Percentiles rank a stretch among this genome's conserved stretches.
Evolutionary conservation across 2,797 vertebrate species (phyloP).

Genomic region (Dermochelys coriacea): DNA sequence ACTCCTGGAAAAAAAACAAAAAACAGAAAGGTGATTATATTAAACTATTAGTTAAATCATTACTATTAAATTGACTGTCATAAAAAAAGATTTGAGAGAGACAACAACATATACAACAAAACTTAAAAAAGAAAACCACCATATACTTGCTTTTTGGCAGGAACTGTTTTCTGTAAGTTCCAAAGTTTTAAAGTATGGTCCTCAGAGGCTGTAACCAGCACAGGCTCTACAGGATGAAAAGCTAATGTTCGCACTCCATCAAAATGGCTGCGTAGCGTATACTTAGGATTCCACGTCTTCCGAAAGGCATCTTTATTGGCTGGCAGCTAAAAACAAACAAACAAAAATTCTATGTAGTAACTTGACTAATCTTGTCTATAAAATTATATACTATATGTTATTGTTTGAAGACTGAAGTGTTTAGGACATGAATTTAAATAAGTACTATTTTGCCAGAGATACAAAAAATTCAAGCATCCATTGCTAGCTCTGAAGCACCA

Average conservation of each 20-base stretch:
- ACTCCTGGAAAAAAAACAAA: conserved; percentile 87
- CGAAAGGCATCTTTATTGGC: conserved; percentile 97
- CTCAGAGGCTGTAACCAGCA: conserved; percentile 97
- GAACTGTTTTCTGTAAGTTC: conserved; percentile 99
- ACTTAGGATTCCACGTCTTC: conserved; percentile 99
- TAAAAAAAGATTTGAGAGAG: neutral
- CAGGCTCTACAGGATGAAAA: conserved; percentile 98
- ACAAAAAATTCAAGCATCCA: neutral
- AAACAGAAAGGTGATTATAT: neutral
- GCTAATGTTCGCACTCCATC: conserved; percentile 96
- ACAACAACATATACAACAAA: conserved; percentile 22
- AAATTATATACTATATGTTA: rapidly evolving
- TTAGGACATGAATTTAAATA: neutral
- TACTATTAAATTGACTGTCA: neutral
- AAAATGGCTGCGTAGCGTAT: conserved; percentile 97
- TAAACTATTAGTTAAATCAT: neutral
- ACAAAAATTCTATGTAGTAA: neutral
- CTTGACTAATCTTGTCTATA: neutral
- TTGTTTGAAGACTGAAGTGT: neutral
- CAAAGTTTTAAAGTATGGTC: conserved; percentile 98
- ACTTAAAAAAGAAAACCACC: conserved; percentile 4
- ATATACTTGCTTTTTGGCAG: conserved; percentile 95
- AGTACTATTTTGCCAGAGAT: neutral
- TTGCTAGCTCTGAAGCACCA: neutral
- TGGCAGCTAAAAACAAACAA: conserved; percentile 85